Conservation (phyloP, 2,113 vertebrate genomes). For the Zingel zingel region DNA sequence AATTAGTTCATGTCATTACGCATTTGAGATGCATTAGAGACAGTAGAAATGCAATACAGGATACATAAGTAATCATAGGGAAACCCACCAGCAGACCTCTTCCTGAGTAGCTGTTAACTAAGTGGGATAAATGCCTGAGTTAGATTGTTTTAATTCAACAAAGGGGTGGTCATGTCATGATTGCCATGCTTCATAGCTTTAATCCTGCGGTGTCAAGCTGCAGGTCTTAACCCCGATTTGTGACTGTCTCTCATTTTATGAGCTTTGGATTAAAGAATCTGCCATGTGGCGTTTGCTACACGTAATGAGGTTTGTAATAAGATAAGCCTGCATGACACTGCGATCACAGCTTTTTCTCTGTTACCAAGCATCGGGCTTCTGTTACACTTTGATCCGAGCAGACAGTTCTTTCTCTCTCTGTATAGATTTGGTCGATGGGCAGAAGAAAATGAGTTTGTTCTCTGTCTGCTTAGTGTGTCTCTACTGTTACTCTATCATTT, state of each 20-base stretch:
- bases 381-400: constrained; percentile 43
- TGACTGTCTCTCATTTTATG: constrained; percentile 41
- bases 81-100: background rate
- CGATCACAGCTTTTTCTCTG: constrained; percentile 42
- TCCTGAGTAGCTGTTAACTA: constrained; percentile 6
- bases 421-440: constrained; percentile 41
- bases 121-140: constrained; percentile 4
- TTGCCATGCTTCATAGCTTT: constrained; percentile 38
- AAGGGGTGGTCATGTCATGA: constrained; percentile 13
- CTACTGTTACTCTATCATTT: background rate
- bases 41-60: background rate
- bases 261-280: constrained; percentile 55
- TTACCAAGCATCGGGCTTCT: background rate
- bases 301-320: constrained; percentile 63
- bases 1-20: background rate
- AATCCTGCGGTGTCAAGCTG: constrained; percentile 35
- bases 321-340: constrained; percentile 40
- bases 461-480: constrained; percentile 26
- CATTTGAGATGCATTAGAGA: background rate
- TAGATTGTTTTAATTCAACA: constrained; percentile 42
- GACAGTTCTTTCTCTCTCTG: constrained; percentile 30
- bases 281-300: constrained; percentile 33
- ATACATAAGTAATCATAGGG: background rate
- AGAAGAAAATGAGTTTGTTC: constrained; percentile 25
- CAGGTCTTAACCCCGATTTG: constrained; percentile 65